phyloP scores from a whole-genome alignment of 2,797 vertebrate genomes.

The Phrynocephalus vlangalii region DNA sequence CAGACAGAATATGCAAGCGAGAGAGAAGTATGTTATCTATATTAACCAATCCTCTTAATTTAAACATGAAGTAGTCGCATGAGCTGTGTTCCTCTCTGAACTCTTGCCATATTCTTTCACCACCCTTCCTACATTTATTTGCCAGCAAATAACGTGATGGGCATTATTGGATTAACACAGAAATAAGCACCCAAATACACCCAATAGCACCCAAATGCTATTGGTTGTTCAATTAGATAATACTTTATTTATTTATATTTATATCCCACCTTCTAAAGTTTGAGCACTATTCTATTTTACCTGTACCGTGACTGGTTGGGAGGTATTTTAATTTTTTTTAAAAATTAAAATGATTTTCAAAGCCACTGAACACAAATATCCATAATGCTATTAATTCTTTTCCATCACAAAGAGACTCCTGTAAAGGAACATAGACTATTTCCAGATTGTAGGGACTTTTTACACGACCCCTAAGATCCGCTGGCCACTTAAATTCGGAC shows the following conservation, averaged over 20 bases:
- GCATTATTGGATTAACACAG: not conserved
- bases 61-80: too few relatives aligned
- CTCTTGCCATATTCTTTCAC: not conserved
- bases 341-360: not conserved
- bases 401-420: not conserved
- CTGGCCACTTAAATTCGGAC: too few relatives aligned
- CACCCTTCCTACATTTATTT: not conserved
- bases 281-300: not conserved
- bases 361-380: not conserved
- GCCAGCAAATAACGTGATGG: not conserved
- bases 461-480: too few relatives aligned
- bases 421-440: not conserved
- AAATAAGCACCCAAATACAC: not conserved
- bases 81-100: too few relatives aligned
- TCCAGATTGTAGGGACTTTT: too few relatives aligned
- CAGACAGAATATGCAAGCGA: too few relatives aligned
- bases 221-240: not conserved
- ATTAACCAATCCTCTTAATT: too few relatives aligned
- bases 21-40: too few relatives aligned
- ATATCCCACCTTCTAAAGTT: too few relatives aligned
- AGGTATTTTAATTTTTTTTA: not conserved
- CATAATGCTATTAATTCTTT: not conserved
- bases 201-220: not conserved
- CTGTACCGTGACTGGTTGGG: not conserved
- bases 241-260: not conserved